Evolutionary conservation across 2,888 invertebrate species (phyloP), one percentile per base, ranked within the genome.

Genomic region (Theretra japonica): DNA sequence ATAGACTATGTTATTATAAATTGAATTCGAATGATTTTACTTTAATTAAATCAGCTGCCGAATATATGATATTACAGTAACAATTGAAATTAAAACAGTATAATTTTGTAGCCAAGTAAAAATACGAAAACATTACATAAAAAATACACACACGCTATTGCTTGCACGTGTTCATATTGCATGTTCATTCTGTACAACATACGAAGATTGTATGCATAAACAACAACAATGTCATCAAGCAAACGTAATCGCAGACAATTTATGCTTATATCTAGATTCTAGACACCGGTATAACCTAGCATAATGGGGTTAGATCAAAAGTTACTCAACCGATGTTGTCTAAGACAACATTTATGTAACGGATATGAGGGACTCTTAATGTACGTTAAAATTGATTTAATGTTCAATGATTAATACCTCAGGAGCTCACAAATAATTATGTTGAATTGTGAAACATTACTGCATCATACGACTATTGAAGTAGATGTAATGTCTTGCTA

Each of bases 331-430:
- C 48, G 48, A 65, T 65, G 65, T 17, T 33, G 33, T 33, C 33
- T 50, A 17, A 65, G 41, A 65, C 30, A 62, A 62, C 15, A 33
- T 21, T 65, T 41, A 65, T 65, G 65, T 65, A 48, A 48, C 33
- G 23, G 21, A 21, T 21, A 21, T 5, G 25, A 28, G 2, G 7
- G 30, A 30, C 5, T 4, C 5, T 17, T 30, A 28, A 19, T n/a
- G 19, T 60, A 11, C 19, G 19, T 58, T 25, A 19, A 53, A 53
- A n/a, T 53, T 53, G 17, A 53, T 53, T 53, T 53, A 53, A 53
- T n/a, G 53, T 53, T 53, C 53, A n/a, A 53, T 53, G 19, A 53
- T n/a, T n/a, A 6, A 53, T n/a, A 53, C n/a, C 17, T n/a, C 5
- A 19, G n/a, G n/a, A 0, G 53, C 6, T 53, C n/a, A n/a, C 53